Evolutionary conservation across 2,888 invertebrate species (phyloP).

Genomic region (Dinocampus coccinellae): DNA sequence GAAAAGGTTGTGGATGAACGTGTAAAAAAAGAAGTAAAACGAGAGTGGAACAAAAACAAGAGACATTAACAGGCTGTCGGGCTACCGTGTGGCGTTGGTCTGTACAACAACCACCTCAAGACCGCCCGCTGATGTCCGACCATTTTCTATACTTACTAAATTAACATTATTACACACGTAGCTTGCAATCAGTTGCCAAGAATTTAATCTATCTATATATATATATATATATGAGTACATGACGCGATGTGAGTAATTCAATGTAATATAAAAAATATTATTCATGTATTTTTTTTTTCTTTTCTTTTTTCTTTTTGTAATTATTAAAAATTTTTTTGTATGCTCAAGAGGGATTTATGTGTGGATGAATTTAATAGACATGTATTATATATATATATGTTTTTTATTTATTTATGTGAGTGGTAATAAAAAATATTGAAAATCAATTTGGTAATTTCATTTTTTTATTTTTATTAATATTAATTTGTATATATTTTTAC

Average conservation of each 20-base stretch:
- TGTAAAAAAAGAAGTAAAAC: slow-evolving; percentile 30
- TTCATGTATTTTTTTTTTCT: too few species aligned
- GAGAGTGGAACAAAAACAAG: slow-evolving; percentile 52
- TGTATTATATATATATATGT: too few species aligned
- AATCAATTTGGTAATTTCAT: too few species aligned
- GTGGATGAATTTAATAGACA: slow-evolving; percentile 4
- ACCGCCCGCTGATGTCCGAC: slow-evolving; percentile 63
- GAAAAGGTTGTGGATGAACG: slow-evolving; percentile 14
- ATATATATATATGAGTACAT: background rate
- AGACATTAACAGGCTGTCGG: slow-evolving; percentile 59
- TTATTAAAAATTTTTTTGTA: too few species aligned
- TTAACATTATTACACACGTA: slow-evolving; percentile 63
- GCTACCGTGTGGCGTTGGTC: slow-evolving; percentile 51
- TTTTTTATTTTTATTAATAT: too few species aligned
- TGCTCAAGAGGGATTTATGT: background rate
- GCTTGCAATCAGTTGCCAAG: slow-evolving; percentile 48
- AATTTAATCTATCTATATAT: slow-evolving; percentile 61
- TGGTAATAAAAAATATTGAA: too few species aligned
- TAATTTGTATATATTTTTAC: too few species aligned
- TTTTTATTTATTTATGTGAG: too few species aligned
- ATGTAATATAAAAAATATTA: too few species aligned
- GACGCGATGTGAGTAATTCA: too few species aligned
- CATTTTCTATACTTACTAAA: slow-evolving; percentile 61
- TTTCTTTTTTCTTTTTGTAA: too few species aligned
- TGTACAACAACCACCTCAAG: slow-evolving; percentile 32